Evolutionary conservation across 2,797 vertebrate species (phyloP), one percentile per base, ranked within the genome.

Genomic region (Staurois parvus): DNA sequence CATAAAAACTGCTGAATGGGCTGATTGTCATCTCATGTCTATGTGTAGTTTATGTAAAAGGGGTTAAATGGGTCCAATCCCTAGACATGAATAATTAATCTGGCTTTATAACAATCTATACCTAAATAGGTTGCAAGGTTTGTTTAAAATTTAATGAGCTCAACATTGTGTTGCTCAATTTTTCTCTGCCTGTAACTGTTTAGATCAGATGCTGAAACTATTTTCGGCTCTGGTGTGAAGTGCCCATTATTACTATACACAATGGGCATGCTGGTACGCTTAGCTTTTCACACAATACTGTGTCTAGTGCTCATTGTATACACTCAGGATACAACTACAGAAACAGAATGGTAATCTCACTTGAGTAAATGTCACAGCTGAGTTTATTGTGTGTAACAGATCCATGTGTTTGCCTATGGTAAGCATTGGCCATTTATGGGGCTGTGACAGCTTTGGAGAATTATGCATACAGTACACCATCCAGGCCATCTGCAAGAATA

Each of bases 111-210:
- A 29, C 26, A 6, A 84, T 28, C 40, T 26, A 21, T 62, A 78
- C 24, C 1, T 70, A 28, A 72, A 21, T 26, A 10, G 52, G 26
- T 42, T 56, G 26, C 34, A 19, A 26, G 74, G 8, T 19, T 12
- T 68, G 62, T 5, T 79, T 40, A 76, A 76, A 56, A 2, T 56
- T 84, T 76, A 59, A 77, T 84, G 67, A 59, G 34, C 62, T 48
- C 26, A 59, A 24, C 66, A 72, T 72, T 77, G 66, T 72, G 67
- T 59, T 6, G 10, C 24, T 81, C 34, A 15, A 21, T 59, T 68
- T 78, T 29, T 19, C 62, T 42, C 15, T 66, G 4, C 12, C 48
- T 52, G 2, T 52, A 4, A 3, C 48, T 29, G 30, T 76, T 24
- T n/a, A 9, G 17, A n/a, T 62, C 45, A n/a, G 34, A 4, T 29